Evolutionary conservation across 2,797 vertebrate species (phyloP).

Genomic region (Ctenopoma kingsleyae): DNA sequence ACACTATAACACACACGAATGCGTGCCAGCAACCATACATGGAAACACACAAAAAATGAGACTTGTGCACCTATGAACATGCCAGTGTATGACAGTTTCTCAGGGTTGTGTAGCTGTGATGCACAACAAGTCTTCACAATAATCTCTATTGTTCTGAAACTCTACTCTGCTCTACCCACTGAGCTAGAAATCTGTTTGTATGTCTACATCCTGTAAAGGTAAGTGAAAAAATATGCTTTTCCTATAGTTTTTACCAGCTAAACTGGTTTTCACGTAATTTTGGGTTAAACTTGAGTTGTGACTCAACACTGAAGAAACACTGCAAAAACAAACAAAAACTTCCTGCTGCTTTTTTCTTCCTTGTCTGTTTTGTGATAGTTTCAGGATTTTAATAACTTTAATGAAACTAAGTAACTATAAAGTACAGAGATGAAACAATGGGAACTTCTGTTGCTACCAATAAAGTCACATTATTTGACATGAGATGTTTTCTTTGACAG

Average conservation of each 20-base stretch:
- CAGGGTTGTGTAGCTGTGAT: background rate
- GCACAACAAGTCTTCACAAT: constrained; percentile 25
- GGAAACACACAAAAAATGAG: constrained; percentile 18
- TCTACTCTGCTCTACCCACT: too few relatives aligned
- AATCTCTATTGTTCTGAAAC: constrained; percentile 6
- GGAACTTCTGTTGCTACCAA: background rate
- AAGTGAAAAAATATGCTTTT: background rate
- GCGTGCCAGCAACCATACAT: constrained; percentile 5
- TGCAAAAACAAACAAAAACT: background rate
- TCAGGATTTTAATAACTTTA: background rate
- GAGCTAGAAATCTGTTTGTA: background rate
- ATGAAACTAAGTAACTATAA: background rate
- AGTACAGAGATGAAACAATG: background rate
- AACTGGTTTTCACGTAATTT: background rate
- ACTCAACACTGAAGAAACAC: background rate
- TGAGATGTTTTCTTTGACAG: background rate
- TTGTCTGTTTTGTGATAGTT: background rate
- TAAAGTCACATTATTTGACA: background rate
- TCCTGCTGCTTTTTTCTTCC: background rate
- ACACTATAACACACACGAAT: constrained; percentile 18
- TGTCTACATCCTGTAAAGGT: background rate
- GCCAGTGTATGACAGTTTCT: background rate
- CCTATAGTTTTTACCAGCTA: background rate
- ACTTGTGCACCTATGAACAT: constrained; percentile 10
- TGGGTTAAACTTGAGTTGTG: background rate